These are phyloP conservation scores for Saxidomus purpurata DNA, from an alignment of 1,140 invertebrate genomes.

Conservation along the genomic window DNA sequence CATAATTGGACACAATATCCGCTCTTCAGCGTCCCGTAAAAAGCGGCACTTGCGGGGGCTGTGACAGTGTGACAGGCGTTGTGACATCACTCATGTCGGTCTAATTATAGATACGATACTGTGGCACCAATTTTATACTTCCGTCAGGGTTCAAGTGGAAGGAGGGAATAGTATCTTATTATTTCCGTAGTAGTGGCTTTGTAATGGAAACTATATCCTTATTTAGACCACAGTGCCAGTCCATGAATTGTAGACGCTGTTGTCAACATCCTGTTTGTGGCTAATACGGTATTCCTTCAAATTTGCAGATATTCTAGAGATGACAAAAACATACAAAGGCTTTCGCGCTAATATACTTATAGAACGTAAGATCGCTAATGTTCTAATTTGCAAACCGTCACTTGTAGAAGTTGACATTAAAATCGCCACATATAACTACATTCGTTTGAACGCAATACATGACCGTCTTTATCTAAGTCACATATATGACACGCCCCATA, in stretches of 20 bases:
- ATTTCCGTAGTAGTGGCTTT: conserved; percentile 34
- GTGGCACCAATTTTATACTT: not conserved
- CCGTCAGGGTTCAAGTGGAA: conserved; percentile 18
- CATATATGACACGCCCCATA: too few species aligned
- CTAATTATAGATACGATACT: conserved; percentile 1
- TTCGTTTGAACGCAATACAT: too few species aligned
- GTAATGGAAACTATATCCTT: not conserved
- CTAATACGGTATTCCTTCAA: not conserved
- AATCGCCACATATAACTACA: too few species aligned
- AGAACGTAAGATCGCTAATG: too few species aligned
- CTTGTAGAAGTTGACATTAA: too few species aligned
- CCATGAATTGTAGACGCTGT: not conserved
- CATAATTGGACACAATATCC: conserved; percentile 1
- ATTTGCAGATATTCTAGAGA: not conserved
- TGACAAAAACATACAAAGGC: too few species aligned
- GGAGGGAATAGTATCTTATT: conserved; percentile 38
- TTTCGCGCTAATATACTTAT: too few species aligned
- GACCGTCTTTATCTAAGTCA: too few species aligned
- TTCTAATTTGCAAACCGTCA: too few species aligned
- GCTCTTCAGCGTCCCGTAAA: not conserved
- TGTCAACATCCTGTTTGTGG: conserved; percentile 51
- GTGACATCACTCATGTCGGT: not conserved
- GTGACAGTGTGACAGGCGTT: conserved; percentile 18
- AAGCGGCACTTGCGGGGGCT: conserved; percentile 4
- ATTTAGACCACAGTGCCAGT: conserved; percentile 22